Base-by-base conservation (phyloP, 2,888 invertebrate genomes). In the Sycophila texana region DNA sequence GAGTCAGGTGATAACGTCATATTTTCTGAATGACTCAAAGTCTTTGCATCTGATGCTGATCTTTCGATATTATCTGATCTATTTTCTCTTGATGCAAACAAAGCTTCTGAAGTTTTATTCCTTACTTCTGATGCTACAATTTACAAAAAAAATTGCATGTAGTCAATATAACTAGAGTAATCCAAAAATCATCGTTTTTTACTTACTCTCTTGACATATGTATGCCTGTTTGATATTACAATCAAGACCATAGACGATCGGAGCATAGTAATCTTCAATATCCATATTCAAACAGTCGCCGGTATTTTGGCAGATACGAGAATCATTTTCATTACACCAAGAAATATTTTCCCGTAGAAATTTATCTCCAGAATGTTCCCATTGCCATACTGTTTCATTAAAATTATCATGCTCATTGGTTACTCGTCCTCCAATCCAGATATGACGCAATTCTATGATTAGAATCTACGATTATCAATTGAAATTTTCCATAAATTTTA, bases 231-330 rank as follows among this genome's bases (percentile, higher is more conserved):
- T 76, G 10, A 79, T 82, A 20, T 78, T 67, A 39, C 86, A 86
- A 1, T 81, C 75, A 4, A 86, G 81, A 18, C 84, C 84, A 70
- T 86, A 85, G 7, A 86, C 80, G 13, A 86, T 73, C 0, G 83
- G 84, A n/a, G 81, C 70, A 60, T 83, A 61, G 13, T 77, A 73
- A 80, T 83, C 82, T 60, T 84, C 83, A 18, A 85, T 66, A 71
- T 86, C 85, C 67, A 86, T 78, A 79, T 86, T 86, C 65, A 86
- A 78, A 68, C 85, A 86, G 53, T 82, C 77, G 12, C 22, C 26
- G 7, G 77, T 57, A 16, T 74, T 77, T 26, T 77, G 22, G 4
- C 26, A 20, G 22, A 67, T 14, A 60, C 71, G 53, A 3, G 79
- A 74, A 55, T 83, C 81, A 10, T 82, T 26, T 1, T 26, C 26